A percentile compares a stretch with the other conserved stretches of the same genome.
phyloP scores from a whole-genome alignment of 2,888 invertebrate genomes.

The Ophioninae sp. region DNA sequence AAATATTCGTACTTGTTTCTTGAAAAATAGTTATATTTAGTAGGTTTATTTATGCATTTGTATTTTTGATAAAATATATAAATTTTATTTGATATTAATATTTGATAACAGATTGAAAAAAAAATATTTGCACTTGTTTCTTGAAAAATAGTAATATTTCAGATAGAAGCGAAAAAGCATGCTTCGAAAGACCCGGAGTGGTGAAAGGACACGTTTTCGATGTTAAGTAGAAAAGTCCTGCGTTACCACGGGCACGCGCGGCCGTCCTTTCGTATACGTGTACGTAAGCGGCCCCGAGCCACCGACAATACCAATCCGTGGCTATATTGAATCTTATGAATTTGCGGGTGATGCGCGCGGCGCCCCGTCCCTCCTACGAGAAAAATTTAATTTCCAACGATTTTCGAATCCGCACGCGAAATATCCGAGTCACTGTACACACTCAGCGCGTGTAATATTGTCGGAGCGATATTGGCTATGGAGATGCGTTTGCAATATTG shows the following conservation, averaged over 20 bases:
- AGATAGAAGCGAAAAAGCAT: conserved; percentile 41
- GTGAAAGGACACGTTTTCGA: conserved; percentile 74
- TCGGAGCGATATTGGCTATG: not conserved
- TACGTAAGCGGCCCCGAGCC: too few species aligned
- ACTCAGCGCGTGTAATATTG: not conserved
- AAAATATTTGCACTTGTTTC: too few species aligned
- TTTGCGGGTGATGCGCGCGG: conserved; percentile 71
- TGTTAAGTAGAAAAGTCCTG: conserved; percentile 75
- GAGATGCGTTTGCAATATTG: not conserved
- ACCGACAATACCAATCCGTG: conserved; percentile 56
- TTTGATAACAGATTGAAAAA: too few species aligned
- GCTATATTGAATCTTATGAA: conserved; percentile 80
- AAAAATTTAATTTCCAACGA: conserved; percentile 77
- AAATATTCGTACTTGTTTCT: too few species aligned
- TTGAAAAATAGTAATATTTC: too few species aligned
- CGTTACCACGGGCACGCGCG: conserved; percentile 48
- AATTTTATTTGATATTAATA: too few species aligned
- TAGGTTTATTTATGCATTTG: too few species aligned
- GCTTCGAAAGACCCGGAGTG: conserved; percentile 43
- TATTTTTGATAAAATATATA: too few species aligned
- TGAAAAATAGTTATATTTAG: too few species aligned
- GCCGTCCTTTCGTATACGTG: conserved; percentile 10
- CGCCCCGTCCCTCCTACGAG: conserved; percentile 44
- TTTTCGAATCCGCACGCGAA: conserved; percentile 54
- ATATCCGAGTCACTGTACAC: conserved; percentile 24